These are phyloP conservation scores for Agrochola lychnidis DNA, from an alignment of 2,888 invertebrate species.

Conservation along the genomic window DNA sequence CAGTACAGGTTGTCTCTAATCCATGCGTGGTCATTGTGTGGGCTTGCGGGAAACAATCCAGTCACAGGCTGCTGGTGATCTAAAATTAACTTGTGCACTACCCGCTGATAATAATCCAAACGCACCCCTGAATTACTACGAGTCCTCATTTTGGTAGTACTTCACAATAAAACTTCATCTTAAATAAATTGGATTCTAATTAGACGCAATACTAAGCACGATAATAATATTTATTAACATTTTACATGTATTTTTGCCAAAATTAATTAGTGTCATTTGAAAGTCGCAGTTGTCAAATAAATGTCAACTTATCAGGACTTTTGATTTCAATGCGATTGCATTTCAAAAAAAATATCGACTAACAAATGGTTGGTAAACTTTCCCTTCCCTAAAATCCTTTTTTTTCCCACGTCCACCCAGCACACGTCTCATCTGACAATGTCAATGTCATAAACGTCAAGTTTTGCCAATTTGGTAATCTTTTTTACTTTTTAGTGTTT, in stretches of 20 bases:
- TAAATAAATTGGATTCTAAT: not conserved
- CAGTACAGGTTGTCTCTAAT: conserved; percentile 99
- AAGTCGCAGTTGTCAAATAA: conserved; percentile 78
- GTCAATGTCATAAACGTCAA: conserved; percentile 49
- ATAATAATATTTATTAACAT: conserved; percentile 6
- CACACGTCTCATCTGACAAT: conserved; percentile 28
- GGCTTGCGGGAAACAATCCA: conserved; percentile 98
- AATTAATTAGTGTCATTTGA: conserved; percentile 79
- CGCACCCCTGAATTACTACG: conserved; percentile 97
- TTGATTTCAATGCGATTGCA: not conserved
- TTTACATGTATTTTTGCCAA: not conserved
- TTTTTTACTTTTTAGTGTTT: conserved; percentile 57
- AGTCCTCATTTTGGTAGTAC: conserved; percentile 92
- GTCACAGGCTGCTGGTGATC: conserved; percentile 99
- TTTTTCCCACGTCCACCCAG: conserved; percentile 19
- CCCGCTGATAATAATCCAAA: conserved; percentile 98
- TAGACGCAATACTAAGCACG: not conserved
- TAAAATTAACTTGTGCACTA: conserved; percentile 98
- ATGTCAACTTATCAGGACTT: conserved; percentile 5
- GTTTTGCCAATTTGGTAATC: conserved; percentile 22
- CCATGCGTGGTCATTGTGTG: conserved; percentile 98
- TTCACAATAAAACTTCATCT: conserved; percentile 27
- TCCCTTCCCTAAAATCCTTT: not conserved
- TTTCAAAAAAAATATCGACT: conserved; percentile 13
- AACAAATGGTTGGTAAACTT: not conserved